Percentiles rank a stretch among this genome's conserved stretches.
Evolutionary conservation across 2,888 invertebrate genomes (phyloP).

Genomic region (Troides aeacus): DNA sequence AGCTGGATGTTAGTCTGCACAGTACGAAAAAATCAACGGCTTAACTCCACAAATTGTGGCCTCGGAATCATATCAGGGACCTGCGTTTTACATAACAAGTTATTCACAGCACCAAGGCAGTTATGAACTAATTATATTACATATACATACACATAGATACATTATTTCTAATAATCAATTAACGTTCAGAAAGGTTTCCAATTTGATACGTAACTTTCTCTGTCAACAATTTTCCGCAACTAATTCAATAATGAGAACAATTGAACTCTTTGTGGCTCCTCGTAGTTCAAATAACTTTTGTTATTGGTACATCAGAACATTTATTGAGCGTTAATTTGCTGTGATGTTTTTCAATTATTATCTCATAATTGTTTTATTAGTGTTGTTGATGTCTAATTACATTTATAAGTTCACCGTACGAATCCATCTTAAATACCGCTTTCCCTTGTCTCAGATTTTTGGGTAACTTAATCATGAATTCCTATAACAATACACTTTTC

Average conservation of each 20-base stretch:
- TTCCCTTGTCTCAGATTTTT: not conserved
- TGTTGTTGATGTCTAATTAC: not conserved
- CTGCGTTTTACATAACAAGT: too few species aligned
- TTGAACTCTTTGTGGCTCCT: not conserved
- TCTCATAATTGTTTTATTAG: not conserved
- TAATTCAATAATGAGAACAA: not conserved
- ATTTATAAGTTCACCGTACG: not conserved
- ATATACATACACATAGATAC: not conserved
- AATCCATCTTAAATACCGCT: not conserved
- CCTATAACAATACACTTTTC: not conserved
- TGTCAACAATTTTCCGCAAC: not conserved
- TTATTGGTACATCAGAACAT: not conserved
- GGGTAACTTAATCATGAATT: not conserved
- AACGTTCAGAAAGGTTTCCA: not conserved
- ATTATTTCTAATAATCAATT: not conserved
- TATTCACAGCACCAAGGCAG: too few species aligned
- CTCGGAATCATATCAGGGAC: too few species aligned
- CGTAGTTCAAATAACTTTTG: not conserved
- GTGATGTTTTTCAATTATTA: not conserved
- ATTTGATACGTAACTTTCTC: not conserved
- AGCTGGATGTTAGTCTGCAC: too few species aligned
- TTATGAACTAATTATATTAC: not conserved
- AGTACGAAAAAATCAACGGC: too few species aligned
- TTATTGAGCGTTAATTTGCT: not conserved
- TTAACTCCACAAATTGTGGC: too few species aligned